phyloP scores from a whole-genome alignment of 2,888 invertebrate species.

The Brenthis ino region DNA sequence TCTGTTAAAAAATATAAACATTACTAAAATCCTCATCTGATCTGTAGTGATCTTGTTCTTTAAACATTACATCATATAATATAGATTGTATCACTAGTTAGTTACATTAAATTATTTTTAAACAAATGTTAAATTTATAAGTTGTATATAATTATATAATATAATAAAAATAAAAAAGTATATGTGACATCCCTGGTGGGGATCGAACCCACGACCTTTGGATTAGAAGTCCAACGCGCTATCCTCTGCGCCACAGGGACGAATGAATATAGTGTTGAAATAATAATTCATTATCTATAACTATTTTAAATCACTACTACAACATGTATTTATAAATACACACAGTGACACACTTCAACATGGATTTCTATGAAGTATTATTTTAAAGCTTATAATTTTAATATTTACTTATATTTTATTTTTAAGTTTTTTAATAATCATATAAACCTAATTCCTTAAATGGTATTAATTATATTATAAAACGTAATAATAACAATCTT shows the following conservation, averaged over 20 bases:
- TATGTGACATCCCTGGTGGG: constrained; percentile 73
- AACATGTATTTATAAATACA: neutral
- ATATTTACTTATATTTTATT: too few species aligned
- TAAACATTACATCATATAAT: too few species aligned
- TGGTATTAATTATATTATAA: neutral
- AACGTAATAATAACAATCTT: constrained; percentile 2
- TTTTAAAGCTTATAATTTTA: too few species aligned
- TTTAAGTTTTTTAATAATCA: too few species aligned
- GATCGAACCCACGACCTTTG: constrained; percentile 94
- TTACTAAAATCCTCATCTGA: neutral
- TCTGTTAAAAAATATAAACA: constrained; percentile 51
- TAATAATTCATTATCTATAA: constrained; percentile 10
- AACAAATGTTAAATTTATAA: too few species aligned
- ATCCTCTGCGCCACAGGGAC: constrained; percentile 94
- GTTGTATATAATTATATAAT: too few species aligned
- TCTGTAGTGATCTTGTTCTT: neutral
- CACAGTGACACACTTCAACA: neutral
- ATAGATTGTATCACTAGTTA: too few species aligned
- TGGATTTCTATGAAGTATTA: neutral
- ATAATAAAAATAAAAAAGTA: constrained; percentile 24
- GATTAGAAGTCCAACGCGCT: constrained; percentile 95
- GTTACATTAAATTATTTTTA: too few species aligned
- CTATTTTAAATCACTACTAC: neutral
- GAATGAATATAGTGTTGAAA: constrained; percentile 26
- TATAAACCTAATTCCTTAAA: too few species aligned